Conservation (phyloP, 2,888 invertebrate genomes). For the Leptopterna dolabrata region DNA sequence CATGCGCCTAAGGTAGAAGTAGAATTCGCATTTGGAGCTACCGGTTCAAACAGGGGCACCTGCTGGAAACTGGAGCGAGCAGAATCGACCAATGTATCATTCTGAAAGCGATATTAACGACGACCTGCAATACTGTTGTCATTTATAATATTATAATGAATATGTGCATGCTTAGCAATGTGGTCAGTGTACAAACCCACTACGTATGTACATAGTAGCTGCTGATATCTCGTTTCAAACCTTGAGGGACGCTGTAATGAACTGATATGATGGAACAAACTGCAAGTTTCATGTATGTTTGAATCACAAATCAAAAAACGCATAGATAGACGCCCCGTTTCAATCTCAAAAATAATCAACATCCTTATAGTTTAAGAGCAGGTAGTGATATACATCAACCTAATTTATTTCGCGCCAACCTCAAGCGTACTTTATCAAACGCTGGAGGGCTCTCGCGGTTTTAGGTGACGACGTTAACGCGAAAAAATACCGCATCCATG, state of each 20-base stretch:
- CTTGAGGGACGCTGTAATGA: too few species aligned
- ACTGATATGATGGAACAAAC: too few species aligned
- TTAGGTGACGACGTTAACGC: neutral
- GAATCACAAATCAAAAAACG: too few species aligned
- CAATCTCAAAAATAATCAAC: too few species aligned
- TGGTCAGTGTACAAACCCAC: too few species aligned
- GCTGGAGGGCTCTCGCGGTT: neutral
- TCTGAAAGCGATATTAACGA: neutral
- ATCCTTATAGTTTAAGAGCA: too few species aligned
- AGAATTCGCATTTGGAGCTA: neutral
- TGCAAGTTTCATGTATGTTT: too few species aligned
- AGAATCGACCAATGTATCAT: neutral
- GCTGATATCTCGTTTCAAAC: too few species aligned
- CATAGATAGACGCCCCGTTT: too few species aligned
- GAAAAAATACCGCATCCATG: neutral
- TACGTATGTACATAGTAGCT: too few species aligned
- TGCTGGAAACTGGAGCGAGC: neutral
- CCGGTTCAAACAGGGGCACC: neutral
- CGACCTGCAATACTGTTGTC: neutral
- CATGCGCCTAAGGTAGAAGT: neutral
- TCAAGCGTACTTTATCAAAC: neutral
- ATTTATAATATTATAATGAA: too few species aligned
- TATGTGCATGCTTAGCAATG: too few species aligned
- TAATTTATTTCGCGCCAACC: neutral
- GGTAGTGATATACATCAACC: neutral